Conservation (phyloP, 1,140 invertebrate genomes). For the Maniola jurtina region DNA sequence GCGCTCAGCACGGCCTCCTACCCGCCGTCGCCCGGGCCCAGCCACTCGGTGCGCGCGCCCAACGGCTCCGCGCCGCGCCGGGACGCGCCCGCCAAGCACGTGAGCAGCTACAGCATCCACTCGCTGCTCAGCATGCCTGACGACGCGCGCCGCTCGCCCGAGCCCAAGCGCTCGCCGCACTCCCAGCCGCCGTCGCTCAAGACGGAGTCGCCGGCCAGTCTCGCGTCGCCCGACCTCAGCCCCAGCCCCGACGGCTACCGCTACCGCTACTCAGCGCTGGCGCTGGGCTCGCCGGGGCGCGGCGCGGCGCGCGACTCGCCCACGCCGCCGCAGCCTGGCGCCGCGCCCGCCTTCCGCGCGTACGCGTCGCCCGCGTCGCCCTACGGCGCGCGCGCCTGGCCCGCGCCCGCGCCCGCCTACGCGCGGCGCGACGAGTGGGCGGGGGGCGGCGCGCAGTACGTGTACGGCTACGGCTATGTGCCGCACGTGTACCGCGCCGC, state of each 20-base stretch:
- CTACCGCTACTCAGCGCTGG: slow-evolving; percentile 52
- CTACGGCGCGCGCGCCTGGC: slow-evolving; percentile 34
- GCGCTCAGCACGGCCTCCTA: slow-evolving; percentile 65
- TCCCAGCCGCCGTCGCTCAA: slow-evolving; percentile 57
- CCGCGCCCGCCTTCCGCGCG: slow-evolving; percentile 39
- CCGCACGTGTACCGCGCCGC: slow-evolving; percentile 52
- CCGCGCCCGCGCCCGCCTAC: slow-evolving; percentile 20
- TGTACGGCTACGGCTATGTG: slow-evolving; percentile 47
- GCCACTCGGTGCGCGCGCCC: slow-evolving; percentile 45
- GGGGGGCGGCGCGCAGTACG: slow-evolving; percentile 29
- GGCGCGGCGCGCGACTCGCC: slow-evolving; percentile 41
- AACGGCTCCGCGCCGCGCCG: slow-evolving; percentile 51
- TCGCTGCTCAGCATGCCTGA: slow-evolving; percentile 83
- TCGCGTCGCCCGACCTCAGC: slow-evolving; percentile 66
- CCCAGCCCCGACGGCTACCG: slow-evolving; percentile 63
- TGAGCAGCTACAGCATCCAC: slow-evolving; percentile 88
- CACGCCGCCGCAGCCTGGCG: slow-evolving; percentile 45
- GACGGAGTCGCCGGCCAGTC: slow-evolving; percentile 65
- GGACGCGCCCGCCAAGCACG: slow-evolving; percentile 71
- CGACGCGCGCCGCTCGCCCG: slow-evolving; percentile 58
- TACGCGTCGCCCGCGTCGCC: slow-evolving; percentile 31
- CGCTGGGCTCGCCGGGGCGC: slow-evolving; percentile 47
- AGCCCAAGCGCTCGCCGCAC: slow-evolving; percentile 58
- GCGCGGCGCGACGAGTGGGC: slow-evolving; percentile 49
- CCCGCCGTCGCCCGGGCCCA: slow-evolving; percentile 62